Evolutionary conservation across 2,113 vertebrate species (phyloP).

Genomic region (Turdus rufiventris): DNA sequence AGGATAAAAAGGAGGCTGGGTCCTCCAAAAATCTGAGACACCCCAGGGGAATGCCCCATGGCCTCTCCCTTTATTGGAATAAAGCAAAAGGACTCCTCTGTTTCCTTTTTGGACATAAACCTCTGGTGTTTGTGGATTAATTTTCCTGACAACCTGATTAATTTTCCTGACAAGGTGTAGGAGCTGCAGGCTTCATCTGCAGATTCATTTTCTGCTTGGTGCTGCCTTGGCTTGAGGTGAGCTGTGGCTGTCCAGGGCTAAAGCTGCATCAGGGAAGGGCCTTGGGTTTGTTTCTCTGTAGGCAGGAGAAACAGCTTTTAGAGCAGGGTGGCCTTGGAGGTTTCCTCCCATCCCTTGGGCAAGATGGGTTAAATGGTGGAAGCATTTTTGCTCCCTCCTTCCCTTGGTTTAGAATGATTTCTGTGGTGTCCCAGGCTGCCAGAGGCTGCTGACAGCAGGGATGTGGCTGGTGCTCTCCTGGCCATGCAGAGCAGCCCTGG

Average conservation of each 20-base stretch:
- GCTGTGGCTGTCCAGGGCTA: not conserved
- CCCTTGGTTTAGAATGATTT: not conserved
- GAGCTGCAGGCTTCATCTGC: not conserved
- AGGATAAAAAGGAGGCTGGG: no score
- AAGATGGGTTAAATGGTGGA: not conserved
- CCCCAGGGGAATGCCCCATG: no score
- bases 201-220: not conserved
- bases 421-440: rapidly evolving
- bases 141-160: no score
- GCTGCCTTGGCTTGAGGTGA: not conserved
- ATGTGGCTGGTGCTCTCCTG: not conserved
- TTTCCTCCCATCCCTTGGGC: not conserved
- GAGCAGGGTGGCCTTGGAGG: rapidly evolving
- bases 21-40: no score
- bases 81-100: no score
- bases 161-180: not conserved
- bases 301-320: not conserved
- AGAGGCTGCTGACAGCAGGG: not conserved
- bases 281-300: not conserved
- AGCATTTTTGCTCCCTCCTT: not conserved
- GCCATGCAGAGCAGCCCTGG: not conserved
- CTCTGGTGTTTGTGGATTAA: no score
- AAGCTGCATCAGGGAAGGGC: not conserved
- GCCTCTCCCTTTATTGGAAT: no score
- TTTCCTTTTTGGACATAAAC: no score